Conservation (phyloP, 2,888 invertebrate genomes). For the Euplagia quadripunctaria region DNA sequence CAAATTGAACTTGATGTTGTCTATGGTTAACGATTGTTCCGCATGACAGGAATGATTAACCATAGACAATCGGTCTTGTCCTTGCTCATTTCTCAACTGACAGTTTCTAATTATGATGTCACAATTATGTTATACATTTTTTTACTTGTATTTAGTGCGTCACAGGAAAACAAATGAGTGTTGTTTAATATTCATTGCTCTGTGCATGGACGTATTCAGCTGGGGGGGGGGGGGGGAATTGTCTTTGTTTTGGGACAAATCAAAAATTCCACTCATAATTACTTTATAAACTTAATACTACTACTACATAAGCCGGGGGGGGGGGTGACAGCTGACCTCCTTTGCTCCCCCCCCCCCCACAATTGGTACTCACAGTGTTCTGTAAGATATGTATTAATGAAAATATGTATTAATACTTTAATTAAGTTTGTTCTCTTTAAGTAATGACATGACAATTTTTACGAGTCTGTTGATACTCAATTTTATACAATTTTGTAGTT, state of each 20-base stretch:
- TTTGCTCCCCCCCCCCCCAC: no score
- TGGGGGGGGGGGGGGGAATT: no score
- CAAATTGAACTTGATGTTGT: no score
- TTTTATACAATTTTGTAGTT: conserved; percentile 19
- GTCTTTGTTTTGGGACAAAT: no score
- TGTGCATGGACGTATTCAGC: neutral
- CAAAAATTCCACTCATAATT: no score
- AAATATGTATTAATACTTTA: neutral
- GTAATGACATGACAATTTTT: neutral
- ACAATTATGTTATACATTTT: neutral
- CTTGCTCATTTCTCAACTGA: neutral
- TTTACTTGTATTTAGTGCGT: neutral
- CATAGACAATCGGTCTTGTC: neutral
- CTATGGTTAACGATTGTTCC: neutral
- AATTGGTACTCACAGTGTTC: neutral
- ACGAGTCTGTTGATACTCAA: neutral
- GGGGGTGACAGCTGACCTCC: no score
- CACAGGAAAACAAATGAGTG: neutral
- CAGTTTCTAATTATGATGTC: neutral
- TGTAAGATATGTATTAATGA: neutral
- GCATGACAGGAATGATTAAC: neutral
- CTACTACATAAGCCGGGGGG: no score
- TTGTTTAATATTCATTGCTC: neutral
- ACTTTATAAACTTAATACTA: no score
- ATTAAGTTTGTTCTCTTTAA: neutral